These are phyloP conservation scores for Zaprionus africanus DNA, from an alignment of 1,140 invertebrate species.

Conservation along the genomic window DNA sequence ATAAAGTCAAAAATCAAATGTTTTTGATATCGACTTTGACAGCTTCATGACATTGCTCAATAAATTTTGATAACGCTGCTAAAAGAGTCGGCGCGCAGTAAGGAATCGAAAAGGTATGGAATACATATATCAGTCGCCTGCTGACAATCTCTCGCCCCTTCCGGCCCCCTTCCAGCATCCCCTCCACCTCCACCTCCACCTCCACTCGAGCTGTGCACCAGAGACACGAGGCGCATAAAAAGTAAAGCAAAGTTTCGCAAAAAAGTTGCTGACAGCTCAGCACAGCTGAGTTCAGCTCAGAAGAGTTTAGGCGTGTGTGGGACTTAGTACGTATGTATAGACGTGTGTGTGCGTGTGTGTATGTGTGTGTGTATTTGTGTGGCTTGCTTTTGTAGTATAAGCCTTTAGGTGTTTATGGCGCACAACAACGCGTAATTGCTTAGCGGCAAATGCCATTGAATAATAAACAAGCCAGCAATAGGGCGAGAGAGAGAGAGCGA, in stretches of 20 bases:
- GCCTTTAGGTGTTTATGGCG: conserved; percentile 71
- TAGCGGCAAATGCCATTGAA: conserved; percentile 63
- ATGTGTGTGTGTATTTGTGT: conserved; percentile 16
- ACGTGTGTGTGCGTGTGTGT: not conserved
- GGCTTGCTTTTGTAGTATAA: conserved; percentile 51
- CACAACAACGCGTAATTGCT: conserved; percentile 68
- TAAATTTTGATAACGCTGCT: conserved; percentile 79
- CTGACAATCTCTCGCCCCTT: conserved; percentile 23
- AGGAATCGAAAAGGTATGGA: conserved; percentile 63
- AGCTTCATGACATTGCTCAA: conserved; percentile 83
- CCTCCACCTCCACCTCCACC: not conserved
- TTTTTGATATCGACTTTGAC: conserved; percentile 83
- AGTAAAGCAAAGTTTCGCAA: conserved; percentile 54
- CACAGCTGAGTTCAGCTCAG: conserved; percentile 35
- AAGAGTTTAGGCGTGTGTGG: conserved; percentile 31
- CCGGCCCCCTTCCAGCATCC: too few relatives aligned
- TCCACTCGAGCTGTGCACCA: not conserved
- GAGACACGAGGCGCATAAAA: conserved; percentile 48
- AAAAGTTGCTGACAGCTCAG: conserved; percentile 65
- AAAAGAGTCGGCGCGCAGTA: conserved; percentile 32
- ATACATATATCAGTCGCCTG: conserved; percentile 51
- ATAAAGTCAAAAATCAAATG: conserved; percentile 84
- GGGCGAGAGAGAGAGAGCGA: not conserved
- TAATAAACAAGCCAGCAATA: conserved; percentile 61
- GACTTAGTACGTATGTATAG: conserved; percentile 3